Conservation (phyloP, 1,140 invertebrate genomes). For the Drosophila busckii region DNA sequence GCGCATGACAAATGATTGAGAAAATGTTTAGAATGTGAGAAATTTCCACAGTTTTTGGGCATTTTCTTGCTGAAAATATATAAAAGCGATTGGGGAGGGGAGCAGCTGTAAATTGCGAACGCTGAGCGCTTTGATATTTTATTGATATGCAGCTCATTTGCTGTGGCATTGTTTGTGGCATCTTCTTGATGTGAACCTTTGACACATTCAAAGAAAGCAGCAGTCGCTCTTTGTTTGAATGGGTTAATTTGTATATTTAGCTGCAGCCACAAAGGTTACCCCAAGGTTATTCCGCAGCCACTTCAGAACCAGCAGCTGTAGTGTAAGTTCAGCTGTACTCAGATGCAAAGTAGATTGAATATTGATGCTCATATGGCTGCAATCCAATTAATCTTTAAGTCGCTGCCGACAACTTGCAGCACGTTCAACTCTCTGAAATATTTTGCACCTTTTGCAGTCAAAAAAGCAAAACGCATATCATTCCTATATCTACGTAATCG, state of each 20-base stretch:
- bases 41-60: constrained; percentile 30
- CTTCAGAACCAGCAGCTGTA: constrained; percentile 27
- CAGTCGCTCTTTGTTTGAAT: constrained; percentile 51
- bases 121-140: constrained; percentile 19
- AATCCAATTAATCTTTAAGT: constrained; percentile 73
- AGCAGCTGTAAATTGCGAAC: constrained; percentile 46
- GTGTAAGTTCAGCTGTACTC: neutral
- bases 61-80: constrained; percentile 29
- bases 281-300: no score
- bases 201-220: constrained; percentile 52
- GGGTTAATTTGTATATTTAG: constrained; percentile 74
- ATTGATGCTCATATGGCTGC: constrained; percentile 23
- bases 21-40: constrained; percentile 51
- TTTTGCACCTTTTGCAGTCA: constrained; percentile 60
- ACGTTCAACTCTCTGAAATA: constrained; percentile 46
- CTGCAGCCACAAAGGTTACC: no score
- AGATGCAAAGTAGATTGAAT: constrained; percentile 42
- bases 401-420: constrained; percentile 48
- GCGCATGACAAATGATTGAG: constrained; percentile 38
- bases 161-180: constrained; percentile 44
- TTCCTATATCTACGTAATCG: constrained; percentile 46
- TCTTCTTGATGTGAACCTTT: constrained; percentile 39
- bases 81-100: constrained; percentile 6
- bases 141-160: constrained; percentile 56
- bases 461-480: constrained; percentile 62